phyloP scores from a whole-genome alignment of 2,888 invertebrate species.

The Oxytorus armatus region DNA sequence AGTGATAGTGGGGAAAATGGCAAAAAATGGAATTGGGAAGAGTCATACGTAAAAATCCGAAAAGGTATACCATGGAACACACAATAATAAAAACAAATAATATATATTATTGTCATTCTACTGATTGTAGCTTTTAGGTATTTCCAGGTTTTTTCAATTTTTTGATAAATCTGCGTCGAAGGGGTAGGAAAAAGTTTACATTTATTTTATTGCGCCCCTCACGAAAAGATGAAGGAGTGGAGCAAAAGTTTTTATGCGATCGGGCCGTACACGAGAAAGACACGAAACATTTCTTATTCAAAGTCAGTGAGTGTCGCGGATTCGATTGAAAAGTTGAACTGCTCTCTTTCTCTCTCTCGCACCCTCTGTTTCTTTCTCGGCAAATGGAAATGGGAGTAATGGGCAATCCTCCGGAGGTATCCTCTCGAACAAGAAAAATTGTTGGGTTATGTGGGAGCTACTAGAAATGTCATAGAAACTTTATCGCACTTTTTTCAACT shows the following conservation, averaged over 20 bases:
- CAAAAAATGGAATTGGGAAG: too few relatives aligned
- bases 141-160: neutral
- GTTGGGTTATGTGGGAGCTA: slow-evolving; percentile 27
- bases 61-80: too few relatives aligned
- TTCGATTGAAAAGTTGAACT: slow-evolving; percentile 74
- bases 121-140: neutral
- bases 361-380: slow-evolving; percentile 18
- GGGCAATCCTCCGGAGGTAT: slow-evolving; percentile 43
- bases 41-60: too few relatives aligned
- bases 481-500: slow-evolving; percentile 24
- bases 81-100: too few relatives aligned
- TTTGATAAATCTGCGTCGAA: neutral
- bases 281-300: slow-evolving; percentile 52
- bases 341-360: neutral
- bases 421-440: slow-evolving; percentile 50
- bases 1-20: too few relatives aligned
- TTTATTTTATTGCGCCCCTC: neutral
- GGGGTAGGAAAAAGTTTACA: neutral
- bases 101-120: too few relatives aligned
- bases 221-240: neutral
- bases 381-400: slow-evolving; percentile 56
- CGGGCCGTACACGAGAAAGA: slow-evolving; percentile 18
- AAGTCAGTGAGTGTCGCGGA: slow-evolving; percentile 56
- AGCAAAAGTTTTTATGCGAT: slow-evolving; percentile 37
- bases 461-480: slow-evolving; percentile 46